phyloP scores from a whole-genome alignment of 2,888 invertebrate genomes.

The Epirrhoe alternata region DNA sequence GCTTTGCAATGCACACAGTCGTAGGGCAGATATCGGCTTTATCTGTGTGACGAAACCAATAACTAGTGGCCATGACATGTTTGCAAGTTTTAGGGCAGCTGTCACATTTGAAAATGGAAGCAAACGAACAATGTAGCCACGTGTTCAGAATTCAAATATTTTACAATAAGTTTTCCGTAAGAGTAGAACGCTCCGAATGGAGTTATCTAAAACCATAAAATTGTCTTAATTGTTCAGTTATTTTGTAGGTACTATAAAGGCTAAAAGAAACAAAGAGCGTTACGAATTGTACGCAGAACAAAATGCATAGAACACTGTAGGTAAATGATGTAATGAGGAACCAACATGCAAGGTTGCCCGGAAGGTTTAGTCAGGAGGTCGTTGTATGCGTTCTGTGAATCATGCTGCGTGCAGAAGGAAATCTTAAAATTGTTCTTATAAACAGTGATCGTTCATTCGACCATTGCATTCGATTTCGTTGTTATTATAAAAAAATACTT shows the following conservation, averaged over 20 bases:
- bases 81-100: slow-evolving; percentile 2
- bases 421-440: slow-evolving; percentile 23
- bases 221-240: slow-evolving; percentile 35
- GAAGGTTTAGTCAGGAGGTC: slow-evolving; percentile 73
- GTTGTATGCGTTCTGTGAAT: slow-evolving; percentile 67
- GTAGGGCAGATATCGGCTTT: slow-evolving; percentile 30
- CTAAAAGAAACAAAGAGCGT: slow-evolving; percentile 56
- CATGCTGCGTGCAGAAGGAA: slow-evolving; percentile 39
- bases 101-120: neutral
- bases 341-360: slow-evolving; percentile 74
- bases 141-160: neutral
- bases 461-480: slow-evolving; percentile 20
- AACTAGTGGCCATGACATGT: slow-evolving; percentile 14
- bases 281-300: slow-evolving; percentile 57
- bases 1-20: slow-evolving; percentile 50
- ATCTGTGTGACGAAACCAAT: slow-evolving; percentile 25
- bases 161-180: neutral
- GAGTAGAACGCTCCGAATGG: slow-evolving; percentile 5
- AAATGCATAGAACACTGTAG: slow-evolving; percentile 69
- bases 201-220: slow-evolving; percentile 6
- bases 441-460: slow-evolving; percentile 15
- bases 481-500: slow-evolving; percentile 22
- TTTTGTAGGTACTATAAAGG: slow-evolving; percentile 36
- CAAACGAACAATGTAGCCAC: neutral
- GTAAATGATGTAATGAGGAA: slow-evolving; percentile 81